Evolutionary conservation across 2,113 vertebrate species (phyloP).

Genomic region (Callipepla squamata): DNA sequence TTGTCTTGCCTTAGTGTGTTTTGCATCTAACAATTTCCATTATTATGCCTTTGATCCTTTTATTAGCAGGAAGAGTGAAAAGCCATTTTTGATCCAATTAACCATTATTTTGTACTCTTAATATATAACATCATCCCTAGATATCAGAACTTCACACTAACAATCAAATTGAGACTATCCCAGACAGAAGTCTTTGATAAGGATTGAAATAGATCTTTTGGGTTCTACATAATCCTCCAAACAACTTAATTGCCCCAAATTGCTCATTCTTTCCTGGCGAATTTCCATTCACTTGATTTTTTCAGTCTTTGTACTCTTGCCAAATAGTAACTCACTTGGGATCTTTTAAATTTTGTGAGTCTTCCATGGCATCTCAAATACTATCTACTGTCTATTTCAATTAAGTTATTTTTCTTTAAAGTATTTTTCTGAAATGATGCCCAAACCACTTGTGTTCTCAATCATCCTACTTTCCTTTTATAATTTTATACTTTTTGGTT

Average conservation of each 20-base stretch:
- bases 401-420: conserved; percentile 36
- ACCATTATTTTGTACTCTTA: background rate
- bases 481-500: background rate
- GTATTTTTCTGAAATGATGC: conserved; percentile 66
- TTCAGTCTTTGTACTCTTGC: conserved; percentile 15
- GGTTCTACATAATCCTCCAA: background rate
- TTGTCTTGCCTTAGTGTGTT: background rate
- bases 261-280: background rate
- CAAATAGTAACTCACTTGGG: conserved; percentile 43
- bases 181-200: background rate
- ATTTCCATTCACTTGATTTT: background rate
- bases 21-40: background rate
- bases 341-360: conserved; percentile 38
- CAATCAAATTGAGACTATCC: background rate
- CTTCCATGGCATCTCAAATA: conserved; percentile 15
- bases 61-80: background rate
- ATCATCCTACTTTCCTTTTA: background rate
- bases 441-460: conserved; percentile 21
- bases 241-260: background rate
- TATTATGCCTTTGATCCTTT: background rate
- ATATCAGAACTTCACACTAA: background rate
- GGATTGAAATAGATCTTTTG: background rate
- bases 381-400: conserved; percentile 34
- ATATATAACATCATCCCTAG: background rate
- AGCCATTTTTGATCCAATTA: background rate